Evolutionary conservation across 2,797 vertebrate species (phyloP), one percentile per base, ranked within the genome.

Genomic region (Nasua narica): DNA sequence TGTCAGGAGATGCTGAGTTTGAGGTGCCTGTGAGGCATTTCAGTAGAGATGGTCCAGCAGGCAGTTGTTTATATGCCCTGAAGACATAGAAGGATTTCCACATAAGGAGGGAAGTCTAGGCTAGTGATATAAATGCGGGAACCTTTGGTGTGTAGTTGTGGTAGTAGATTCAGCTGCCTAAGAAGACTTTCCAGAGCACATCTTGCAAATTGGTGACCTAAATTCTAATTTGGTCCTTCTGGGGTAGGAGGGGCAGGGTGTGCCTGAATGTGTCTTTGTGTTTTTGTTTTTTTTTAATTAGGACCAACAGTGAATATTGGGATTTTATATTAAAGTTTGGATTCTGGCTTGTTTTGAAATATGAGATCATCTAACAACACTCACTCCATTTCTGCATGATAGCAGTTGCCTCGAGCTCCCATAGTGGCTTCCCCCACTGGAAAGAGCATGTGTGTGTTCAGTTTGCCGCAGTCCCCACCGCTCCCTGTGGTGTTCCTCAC

Each of bases 311-410:
- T 84, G 76, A 95, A 37, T 89, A 67, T 79, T 95, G 58, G 37
- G 8, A 81, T 90, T 95, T 93, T 91, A 72, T 25, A 32, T 91
- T 90, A 70, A 95, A 90, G 89, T 84, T 65, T 52, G 54, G 46
- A 81, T 69, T 84, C 29, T 86, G n/a, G 27, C 37, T 90, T 93
- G 46, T 91, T 95, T 77, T 81, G 50, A 91, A 92, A 96, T 93
- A n/a, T 69, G 27, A 96, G 54, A 21, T 86, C 32, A n/a, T 46
- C 67, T 84, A 62, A 40, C 43, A 65, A 15, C 21, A 56, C n/a
- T 82, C 32, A 27, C 35, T 40, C 23, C 8, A 11, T 69, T 86
- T 89, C 70, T 52, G 16, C 48, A 3, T 46, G 67, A n/a, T 70
- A 32, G 25, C 19, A 43, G 5, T 54, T 72, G 72, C 43, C 65